A percentile compares a stretch with the other conserved stretches of the same genome.
phyloP scores from a whole-genome alignment of 2,113 vertebrate species.

The Amblyopsis rosae region DNA sequence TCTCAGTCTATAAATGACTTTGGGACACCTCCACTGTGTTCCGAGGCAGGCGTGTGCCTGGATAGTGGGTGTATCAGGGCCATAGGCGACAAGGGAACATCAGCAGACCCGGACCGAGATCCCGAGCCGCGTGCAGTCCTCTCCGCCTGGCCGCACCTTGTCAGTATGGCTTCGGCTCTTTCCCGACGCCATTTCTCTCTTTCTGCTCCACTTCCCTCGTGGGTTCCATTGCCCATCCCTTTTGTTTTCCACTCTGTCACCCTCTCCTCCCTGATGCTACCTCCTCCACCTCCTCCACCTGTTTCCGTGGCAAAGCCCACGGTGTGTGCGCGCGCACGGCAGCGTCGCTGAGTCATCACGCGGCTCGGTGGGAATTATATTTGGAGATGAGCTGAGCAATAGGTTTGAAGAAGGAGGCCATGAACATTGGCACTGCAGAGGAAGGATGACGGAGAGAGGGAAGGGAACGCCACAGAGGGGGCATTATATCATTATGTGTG shows the following conservation, averaged over 20 bases:
- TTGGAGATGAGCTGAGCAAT: slow-evolving; percentile 75
- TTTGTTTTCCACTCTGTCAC: slow-evolving; percentile 18
- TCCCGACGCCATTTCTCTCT: slow-evolving; percentile 11
- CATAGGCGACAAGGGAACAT: slow-evolving; percentile 18
- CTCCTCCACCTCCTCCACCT: neutral
- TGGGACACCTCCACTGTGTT: slow-evolving; percentile 13
- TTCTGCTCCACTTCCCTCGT: neutral
- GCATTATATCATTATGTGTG: too few species aligned
- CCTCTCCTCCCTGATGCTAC: neutral
- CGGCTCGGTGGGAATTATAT: slow-evolving; percentile 64
- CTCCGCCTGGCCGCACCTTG: slow-evolving; percentile 2
- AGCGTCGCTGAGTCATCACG: slow-evolving; percentile 55
- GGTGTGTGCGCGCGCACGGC: too few species aligned
- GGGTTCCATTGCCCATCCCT: slow-evolving; percentile 22
- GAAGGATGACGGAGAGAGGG: slow-evolving; percentile 50
- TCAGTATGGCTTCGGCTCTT: slow-evolving; percentile 14
- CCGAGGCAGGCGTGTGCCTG: neutral
- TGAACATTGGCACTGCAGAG: slow-evolving; percentile 57
- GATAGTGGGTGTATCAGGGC: neutral
- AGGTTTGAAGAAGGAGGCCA: slow-evolving; percentile 49
- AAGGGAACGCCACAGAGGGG: slow-evolving; percentile 10
- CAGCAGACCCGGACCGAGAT: neutral
- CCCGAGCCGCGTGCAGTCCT: neutral
- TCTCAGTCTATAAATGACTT: neutral
- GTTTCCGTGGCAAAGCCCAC: neutral